Base-by-base conservation (phyloP, 2,888 invertebrate species). In the Osedax fenrisi region DNA sequence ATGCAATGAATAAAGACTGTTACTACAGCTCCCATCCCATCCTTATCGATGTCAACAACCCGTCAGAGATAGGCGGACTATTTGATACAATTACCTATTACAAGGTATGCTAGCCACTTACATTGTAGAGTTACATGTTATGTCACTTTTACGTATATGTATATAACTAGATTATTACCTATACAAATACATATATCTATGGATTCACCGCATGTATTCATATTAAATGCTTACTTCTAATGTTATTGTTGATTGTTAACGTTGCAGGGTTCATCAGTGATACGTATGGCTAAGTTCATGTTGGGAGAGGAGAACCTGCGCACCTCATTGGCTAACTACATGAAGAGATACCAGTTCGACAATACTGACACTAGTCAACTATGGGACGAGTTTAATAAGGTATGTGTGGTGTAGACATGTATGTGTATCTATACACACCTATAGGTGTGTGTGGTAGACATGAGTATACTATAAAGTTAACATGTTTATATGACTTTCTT, bases 11-110 rank as follows among this genome's bases (percentile, higher is more conserved):
- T 17, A 86, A 89, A 1, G 95, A 96, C 82, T 88, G 91, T 0
- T 90, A 90, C 70, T 83, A 90, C 2, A 90, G 90, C 72, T 92
- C 94, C 0, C 94, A 94, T 86, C 92, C 95, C 0, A 93, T 96
- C 77, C 90, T 93, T 3, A 90, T 91, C 83, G 88, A 90, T 81
- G 94, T 94, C 21, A 87, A 87, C 26, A 91, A 91, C 77, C 94
- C 94, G 0, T 90, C 91, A 82, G 90, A 95, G 86, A 94, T 96
- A 74, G 92, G 91, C 0, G 90, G 92, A 78, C 89, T 94, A 75
- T 95, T 95, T 82, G 94, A 95, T 83, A 85, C 88, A 0, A 94
- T 96, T 77, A 92, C 94, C 0, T 96, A 96, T 81, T 89, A 89
- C 77, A 95, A 95, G 88, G 92, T 91, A 41, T 41, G 5, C 17